Conservation (phyloP, 2,113 vertebrate genomes). For the Caloenas nicobarica region DNA sequence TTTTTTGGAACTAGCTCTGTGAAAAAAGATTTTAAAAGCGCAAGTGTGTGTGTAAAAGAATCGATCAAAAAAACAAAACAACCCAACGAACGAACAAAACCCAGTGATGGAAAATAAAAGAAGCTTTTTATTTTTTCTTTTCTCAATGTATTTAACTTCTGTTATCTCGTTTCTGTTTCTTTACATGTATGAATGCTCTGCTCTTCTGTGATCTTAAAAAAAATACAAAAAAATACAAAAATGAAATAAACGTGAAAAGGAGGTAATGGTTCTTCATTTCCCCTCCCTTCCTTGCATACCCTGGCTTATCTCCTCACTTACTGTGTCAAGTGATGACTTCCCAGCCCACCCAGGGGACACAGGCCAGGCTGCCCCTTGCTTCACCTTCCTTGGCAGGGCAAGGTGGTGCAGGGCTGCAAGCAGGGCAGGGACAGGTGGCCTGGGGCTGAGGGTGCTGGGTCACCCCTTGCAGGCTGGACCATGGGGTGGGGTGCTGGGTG, state of each 20-base stretch:
- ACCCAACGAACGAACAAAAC: constrained; percentile 31
- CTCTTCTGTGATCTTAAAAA: constrained; percentile 85
- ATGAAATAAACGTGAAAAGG: constrained; percentile 81
- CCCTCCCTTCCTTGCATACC: not conserved
- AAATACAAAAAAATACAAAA: constrained; percentile 72
- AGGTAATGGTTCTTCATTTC: constrained; percentile 65
- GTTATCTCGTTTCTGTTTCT: constrained; percentile 81
- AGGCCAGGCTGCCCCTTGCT: not conserved
- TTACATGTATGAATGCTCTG: constrained; percentile 84
- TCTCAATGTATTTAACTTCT: constrained; percentile 83
- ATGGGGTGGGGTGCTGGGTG: not conserved
- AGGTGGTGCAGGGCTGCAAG: not conserved
- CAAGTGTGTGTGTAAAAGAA: constrained; percentile 72
- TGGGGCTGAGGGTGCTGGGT: not conserved
- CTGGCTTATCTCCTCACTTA: not conserved
- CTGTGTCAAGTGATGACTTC: not conserved
- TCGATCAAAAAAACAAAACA: not conserved
- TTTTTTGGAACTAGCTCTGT: constrained; percentile 73
- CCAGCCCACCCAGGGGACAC: fast-evolving
- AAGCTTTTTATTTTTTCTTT: constrained; percentile 76
- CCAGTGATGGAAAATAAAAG: constrained; percentile 21
- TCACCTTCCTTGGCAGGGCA: not conserved
- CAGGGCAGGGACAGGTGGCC: not conserved
- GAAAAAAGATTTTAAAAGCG: constrained; percentile 69
- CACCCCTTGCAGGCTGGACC: not conserved